Base-by-base conservation (phyloP, 2,797 vertebrate species). In the Argyrosomus regius region DNA sequence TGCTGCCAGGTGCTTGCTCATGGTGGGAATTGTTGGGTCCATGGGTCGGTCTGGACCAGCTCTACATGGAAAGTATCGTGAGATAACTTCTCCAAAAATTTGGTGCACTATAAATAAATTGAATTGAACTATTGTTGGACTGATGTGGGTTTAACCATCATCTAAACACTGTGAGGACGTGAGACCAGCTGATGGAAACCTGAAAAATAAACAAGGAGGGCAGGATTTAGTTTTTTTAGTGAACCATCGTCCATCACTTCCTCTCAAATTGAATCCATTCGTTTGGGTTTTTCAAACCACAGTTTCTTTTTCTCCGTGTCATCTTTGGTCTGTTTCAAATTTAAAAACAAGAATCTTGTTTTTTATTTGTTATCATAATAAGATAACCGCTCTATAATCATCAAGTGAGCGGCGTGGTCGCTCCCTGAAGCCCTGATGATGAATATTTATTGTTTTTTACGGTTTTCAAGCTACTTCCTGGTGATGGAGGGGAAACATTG, bases 401-500 rank as follows among this genome's bases (percentile, higher is more conserved):
- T 72, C 45, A 10, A 6, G 39, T 31, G 20, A 69, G 71, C 6
- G 14, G 28, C n/a, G 68, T 2, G 63, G 56, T 53, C 12, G n/a
- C 5, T 24, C 61, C 63, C 58, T 17, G 16, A 66, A 75, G 26
- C 80, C 76, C 69, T 5, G 11, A 26, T 17, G 45, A 87, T 80
- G 82, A 89, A 78, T 85, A 83, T 89, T 87, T 82, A 76, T 85
- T 54, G 72, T 86, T 81, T 80, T 52, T 75, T 43, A 72, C 14
- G 39, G 7, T 76, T 84, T 84, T 80, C 72, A 31, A 54, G 61
- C 78, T 20, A 72, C 81, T 85, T 90, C 82, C 72, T 68, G 87
- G 31, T 75, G 88, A 85, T 77, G 69, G 90, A 83, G 62, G 79
- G 35, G 75, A 91, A 85, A 85, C 89, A 75, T 78, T 81, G 85